A percentile compares a stretch with the other conserved stretches of the same genome.
Conservation (phyloP, 2,888 invertebrate genomes). For the Cataglyphis albicans region DNA sequence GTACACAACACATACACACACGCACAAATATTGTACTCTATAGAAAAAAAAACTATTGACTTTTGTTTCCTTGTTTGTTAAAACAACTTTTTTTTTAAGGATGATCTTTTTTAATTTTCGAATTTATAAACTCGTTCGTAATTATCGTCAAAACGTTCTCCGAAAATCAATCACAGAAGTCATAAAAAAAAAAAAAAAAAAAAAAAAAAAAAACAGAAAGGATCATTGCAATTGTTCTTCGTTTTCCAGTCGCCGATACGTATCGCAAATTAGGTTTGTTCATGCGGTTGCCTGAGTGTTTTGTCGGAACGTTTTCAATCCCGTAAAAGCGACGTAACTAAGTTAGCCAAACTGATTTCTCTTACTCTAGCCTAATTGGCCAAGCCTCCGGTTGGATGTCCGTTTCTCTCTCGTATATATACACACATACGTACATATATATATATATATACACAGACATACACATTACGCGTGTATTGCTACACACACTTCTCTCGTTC, state of each 20-base stretch:
- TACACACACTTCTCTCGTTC: conserved; percentile 39
- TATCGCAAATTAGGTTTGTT: conserved; percentile 69
- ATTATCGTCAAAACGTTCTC: conserved; percentile 1
- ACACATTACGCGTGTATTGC: conserved; percentile 6
- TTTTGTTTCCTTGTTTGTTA: conserved; percentile 40
- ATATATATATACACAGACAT: neutral
- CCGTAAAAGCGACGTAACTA: conserved; percentile 74
- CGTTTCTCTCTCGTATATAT: conserved; percentile 54
- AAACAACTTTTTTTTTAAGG: conserved; percentile 42
- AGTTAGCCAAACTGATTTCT: conserved; percentile 77
- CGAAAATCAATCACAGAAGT: conserved; percentile 15
- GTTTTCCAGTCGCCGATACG: conserved; percentile 51
- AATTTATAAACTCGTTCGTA: conserved; percentile 14
- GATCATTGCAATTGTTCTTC: conserved; percentile 50
- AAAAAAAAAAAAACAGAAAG: conserved; percentile 11
- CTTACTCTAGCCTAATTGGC: conserved; percentile 74
- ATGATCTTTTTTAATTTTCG: neutral
- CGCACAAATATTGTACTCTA: neutral
- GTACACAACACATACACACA: neutral
- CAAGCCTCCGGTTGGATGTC: conserved; percentile 69
- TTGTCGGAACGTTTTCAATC: conserved; percentile 76
- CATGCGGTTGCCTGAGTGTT: conserved; percentile 69
- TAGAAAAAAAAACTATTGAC: neutral
- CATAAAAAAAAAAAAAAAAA: neutral
- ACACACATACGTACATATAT: neutral